Conservation (phyloP, 2,888 invertebrate genomes). For the Stomorhina lunata region DNA sequence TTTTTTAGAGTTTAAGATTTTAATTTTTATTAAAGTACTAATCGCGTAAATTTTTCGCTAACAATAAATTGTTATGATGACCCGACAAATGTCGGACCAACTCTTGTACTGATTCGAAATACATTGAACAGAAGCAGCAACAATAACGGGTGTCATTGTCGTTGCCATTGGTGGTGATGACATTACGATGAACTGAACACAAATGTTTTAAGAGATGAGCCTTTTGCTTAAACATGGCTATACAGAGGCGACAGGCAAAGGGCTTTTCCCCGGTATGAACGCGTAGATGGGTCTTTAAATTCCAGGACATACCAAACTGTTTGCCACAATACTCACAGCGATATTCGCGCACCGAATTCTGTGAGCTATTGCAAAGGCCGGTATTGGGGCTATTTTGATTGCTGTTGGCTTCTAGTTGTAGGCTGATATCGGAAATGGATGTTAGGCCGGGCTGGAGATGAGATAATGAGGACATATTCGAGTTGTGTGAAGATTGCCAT, state of each 20-base stretch:
- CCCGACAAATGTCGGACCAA: conserved; percentile 92
- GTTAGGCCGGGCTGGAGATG: conserved; percentile 75
- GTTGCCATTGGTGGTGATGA: conserved; percentile 87
- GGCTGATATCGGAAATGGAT: conserved; percentile 73
- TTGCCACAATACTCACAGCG: conserved; percentile 94
- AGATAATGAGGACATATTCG: conserved; percentile 75
- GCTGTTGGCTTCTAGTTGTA: conserved; percentile 70
- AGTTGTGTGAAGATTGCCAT: conserved; percentile 77
- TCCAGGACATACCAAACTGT: conserved; percentile 96
- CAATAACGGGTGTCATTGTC: conserved; percentile 89
- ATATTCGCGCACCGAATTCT: conserved; percentile 88
- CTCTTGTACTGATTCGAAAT: conserved; percentile 92
- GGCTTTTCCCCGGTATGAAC: conserved; percentile 95
- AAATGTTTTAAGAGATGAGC: conserved; percentile 92
- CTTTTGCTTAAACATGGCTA: conserved; percentile 95
- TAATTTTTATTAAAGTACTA: conserved; percentile 71
- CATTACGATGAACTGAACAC: conserved; percentile 93
- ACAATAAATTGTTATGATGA: conserved; percentile 91
- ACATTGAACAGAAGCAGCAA: conserved; percentile 93
- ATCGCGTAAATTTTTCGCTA: conserved; percentile 93
- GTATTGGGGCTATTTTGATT: conserved; percentile 69
- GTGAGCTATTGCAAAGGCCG: conserved; percentile 65
- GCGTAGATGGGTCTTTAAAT: conserved; percentile 92
- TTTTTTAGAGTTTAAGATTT: conserved; percentile 38
- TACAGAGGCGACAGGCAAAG: conserved; percentile 92